Evolutionary conservation across 2,888 invertebrate genomes (phyloP), one percentile per base, ranked within the genome.

Genomic region (Pterostichus madidus): DNA sequence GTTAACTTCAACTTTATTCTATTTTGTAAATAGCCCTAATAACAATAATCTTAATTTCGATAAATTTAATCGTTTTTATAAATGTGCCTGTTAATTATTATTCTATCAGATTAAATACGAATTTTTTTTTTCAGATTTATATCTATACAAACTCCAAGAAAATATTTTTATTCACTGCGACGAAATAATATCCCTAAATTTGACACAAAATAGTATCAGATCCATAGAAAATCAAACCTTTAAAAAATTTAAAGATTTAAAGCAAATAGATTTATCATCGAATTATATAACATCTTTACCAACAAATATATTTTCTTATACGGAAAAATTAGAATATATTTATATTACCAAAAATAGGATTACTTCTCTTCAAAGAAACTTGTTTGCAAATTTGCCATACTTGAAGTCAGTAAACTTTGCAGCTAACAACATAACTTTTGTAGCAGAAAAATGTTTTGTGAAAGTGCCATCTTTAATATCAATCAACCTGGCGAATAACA

Each of bases 211-310:
- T 64, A 32, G 5, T 7, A 32, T 64, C 31, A 7, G n/a, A 7
- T n/a, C 5, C 11, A 6, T 64, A 64, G 35, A 35, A 64, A 35
- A 35, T 64, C 5, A 35, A 32, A n/a, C 35, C 10, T 64, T 64
- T 64, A 64, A 13, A 35, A 13, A 31, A 32, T 64, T 64, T 13
- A 13, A 11, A 6, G n/a, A 35, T 35, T n/a, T 64, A 10, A 4
- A 4, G 32, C 11, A 31, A 5, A 35, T 64, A 13, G 35, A 64
- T 64, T 35, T 64, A 5, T 32, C 64, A 31, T 32, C n/a, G n/a
- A 64, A 64, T 35, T 5, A 13, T 5, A 35, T 64, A 64, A 64
- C 32, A 35, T n/a, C 32, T 10, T 64, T 64, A 64, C 64, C 64
- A 32, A 6, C n/a, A 4, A 2, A 35, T 35, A 32, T 64, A 5